Evolutionary conservation across 92 coral and sea anemone species (phyloP).

Genomic region (Metridium senile): DNA sequence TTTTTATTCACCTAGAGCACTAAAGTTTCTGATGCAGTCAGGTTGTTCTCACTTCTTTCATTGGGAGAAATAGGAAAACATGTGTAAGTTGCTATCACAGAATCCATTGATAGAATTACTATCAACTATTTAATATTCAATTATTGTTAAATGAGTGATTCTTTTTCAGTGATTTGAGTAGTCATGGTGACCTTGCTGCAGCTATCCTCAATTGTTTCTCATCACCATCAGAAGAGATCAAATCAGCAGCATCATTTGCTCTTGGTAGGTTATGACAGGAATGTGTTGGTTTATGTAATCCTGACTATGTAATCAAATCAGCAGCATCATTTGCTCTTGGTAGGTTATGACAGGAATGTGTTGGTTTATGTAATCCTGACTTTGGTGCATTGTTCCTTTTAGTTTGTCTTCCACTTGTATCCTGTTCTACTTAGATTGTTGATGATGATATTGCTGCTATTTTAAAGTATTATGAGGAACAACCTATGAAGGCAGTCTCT

Average conservation of each 20-base stretch:
- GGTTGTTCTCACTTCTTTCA: slow-evolving; percentile 87
- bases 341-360: slow-evolving; percentile 25
- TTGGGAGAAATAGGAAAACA: slow-evolving; percentile 99
- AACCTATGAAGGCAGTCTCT: no score
- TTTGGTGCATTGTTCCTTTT: no score
- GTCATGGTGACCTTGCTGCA: slow-evolving; percentile 82
- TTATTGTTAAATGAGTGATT: neutral
- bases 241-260: slow-evolving; percentile 98
- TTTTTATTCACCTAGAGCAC: slow-evolving; percentile 49
- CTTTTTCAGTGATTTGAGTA: slow-evolving; percentile 81
- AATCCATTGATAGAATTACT: neutral
- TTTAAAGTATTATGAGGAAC: no score
- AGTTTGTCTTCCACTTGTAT: no score
- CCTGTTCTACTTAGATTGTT: no score
- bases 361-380: no score
- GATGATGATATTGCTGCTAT: no score
- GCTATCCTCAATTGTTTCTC: slow-evolving; percentile 96
- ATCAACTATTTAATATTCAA: no score
- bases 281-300: neutral
- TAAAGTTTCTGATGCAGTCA: slow-evolving; percentile 82
- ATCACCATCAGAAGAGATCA: slow-evolving; percentile 96
- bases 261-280: slow-evolving; percentile 62
- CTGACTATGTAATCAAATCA: no score
- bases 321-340: slow-evolving; percentile 98
- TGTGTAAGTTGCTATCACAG: slow-evolving; percentile 58